Conservation (phyloP, 2,888 invertebrate species). For the Lasioglossum lativentre region DNA sequence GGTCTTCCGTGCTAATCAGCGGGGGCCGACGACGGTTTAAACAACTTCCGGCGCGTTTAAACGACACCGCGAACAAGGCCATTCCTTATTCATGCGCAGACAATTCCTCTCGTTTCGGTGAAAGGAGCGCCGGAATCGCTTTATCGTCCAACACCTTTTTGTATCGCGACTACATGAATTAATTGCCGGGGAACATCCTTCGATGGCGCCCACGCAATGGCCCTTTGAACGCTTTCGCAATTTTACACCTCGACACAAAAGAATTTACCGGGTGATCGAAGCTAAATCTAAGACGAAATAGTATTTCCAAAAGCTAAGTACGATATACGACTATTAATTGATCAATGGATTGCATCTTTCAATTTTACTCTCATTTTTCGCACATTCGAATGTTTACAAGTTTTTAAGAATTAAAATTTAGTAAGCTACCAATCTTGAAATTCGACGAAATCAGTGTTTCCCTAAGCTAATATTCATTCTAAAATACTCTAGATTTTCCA, state of each 20-base stretch:
- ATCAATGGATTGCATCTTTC: not conserved
- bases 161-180: not conserved
- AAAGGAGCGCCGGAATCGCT: constrained; percentile 28
- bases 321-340: not conserved
- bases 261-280: not conserved
- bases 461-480: not conserved
- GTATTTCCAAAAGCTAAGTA: not conserved
- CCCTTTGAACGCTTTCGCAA: not conserved
- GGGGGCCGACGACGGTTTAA: constrained; percentile 52
- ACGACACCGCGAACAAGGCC: constrained; percentile 51
- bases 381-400: not conserved
- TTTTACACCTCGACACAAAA: not conserved
- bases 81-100: constrained; percentile 57
- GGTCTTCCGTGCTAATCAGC: constrained; percentile 64
- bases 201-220: not conserved
- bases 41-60: constrained; percentile 59
- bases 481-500: not conserved
- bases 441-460: not conserved
- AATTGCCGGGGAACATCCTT: not conserved
- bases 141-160: constrained; percentile 11
- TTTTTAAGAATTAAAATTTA: not conserved
- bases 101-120: constrained; percentile 25
- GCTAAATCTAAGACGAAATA: not conserved
- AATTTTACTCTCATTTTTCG: not conserved
- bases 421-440: not conserved